These are phyloP conservation scores for Orycteropus afer DNA, from an alignment of 2,113 vertebrate species.

Conservation along the genomic window DNA sequence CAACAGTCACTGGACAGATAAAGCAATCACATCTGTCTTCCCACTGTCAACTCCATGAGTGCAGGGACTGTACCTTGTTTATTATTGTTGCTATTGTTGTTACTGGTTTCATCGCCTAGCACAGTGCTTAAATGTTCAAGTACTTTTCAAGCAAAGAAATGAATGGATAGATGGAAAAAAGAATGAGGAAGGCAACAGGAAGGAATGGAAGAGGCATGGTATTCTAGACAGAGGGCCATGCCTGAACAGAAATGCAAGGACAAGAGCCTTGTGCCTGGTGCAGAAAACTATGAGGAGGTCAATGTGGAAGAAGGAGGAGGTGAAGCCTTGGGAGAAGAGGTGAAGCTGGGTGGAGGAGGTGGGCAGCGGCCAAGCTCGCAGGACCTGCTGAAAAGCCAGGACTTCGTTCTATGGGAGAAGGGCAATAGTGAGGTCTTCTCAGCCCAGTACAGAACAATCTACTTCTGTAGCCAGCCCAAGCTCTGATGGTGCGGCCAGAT, in stretches of 20 bases:
- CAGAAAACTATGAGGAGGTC: neutral
- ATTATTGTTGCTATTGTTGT: neutral
- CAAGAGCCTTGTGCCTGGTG: neutral
- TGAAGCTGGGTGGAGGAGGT: fast-evolving
- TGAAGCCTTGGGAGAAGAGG: neutral
- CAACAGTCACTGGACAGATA: neutral
- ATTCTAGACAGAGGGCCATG: neutral
- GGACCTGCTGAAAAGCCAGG: neutral
- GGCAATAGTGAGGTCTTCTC: too few species aligned
- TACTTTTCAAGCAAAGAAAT: neutral
- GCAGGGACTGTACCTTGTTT: neutral
- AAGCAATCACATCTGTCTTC: fast-evolving
- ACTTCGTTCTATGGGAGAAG: fast-evolving
- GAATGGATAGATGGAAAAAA: neutral
- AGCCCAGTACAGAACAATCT: neutral
- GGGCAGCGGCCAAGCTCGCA: neutral
- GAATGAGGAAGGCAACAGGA: neutral
- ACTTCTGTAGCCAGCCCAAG: fast-evolving
- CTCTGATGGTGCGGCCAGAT: neutral
- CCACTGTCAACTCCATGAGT: neutral
- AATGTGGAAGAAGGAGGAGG: fast-evolving
- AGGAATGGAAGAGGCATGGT: neutral
- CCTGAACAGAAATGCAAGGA: fast-evolving
- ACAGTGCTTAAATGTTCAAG: neutral
- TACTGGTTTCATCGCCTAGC: neutral